A percentile compares a stretch with the other conserved stretches of the same genome.
Evolutionary conservation across 2,888 invertebrate genomes (phyloP).

Genomic region (Cheilosia impressa): DNA sequence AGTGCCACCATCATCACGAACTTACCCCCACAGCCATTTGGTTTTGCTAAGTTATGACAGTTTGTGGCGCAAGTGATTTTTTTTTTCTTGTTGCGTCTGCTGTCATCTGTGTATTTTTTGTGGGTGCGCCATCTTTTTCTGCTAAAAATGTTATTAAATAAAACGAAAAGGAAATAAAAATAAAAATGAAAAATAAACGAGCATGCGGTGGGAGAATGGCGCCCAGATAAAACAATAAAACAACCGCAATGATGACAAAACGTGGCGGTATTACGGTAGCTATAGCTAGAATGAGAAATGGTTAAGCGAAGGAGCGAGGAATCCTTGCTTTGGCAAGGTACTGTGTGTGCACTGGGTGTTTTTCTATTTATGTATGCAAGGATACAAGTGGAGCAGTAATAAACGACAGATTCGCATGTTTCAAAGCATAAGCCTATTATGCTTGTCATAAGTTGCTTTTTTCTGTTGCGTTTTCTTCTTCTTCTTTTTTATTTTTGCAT

Average conservation of each 20-base stretch:
- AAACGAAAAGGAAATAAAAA: constrained; percentile 60
- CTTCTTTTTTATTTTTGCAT: constrained; percentile 14
- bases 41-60: constrained; percentile 71
- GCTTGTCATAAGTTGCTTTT: constrained; percentile 59
- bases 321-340: constrained; percentile 24
- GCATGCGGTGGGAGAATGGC: neutral
- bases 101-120: constrained; percentile 29
- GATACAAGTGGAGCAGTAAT: constrained; percentile 61
- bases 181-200: constrained; percentile 66
- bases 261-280: constrained; percentile 41
- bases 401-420: constrained; percentile 77
- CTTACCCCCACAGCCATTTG: constrained; percentile 66
- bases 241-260: constrained; percentile 63
- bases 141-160: constrained; percentile 65
- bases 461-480: constrained; percentile 27
- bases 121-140: constrained; percentile 43
- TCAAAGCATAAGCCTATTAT: constrained; percentile 76
- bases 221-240: constrained; percentile 60
- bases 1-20: constrained; percentile 56
- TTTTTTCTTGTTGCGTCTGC: constrained; percentile 31
- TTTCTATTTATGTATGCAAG: constrained; percentile 40
- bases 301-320: constrained; percentile 8
- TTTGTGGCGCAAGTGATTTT: constrained; percentile 73
- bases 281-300: constrained; percentile 18
- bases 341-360: constrained; percentile 2